Conservation (phyloP, 2,888 invertebrate species). For the Spisula subtruncata region DNA sequence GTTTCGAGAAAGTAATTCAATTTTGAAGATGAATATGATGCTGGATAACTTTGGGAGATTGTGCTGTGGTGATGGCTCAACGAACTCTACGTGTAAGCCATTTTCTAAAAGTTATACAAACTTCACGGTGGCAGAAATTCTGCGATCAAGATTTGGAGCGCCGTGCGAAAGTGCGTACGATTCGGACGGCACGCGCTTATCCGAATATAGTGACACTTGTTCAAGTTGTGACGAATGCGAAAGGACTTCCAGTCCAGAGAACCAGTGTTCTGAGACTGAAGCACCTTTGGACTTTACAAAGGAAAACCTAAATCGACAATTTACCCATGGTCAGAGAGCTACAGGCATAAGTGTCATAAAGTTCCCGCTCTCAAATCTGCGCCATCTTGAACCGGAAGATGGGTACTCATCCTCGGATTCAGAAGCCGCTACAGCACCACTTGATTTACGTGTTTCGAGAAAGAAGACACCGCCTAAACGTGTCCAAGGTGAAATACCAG, state of each 20-base stretch:
- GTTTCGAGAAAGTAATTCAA: conserved; percentile 11
- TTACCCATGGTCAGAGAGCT: background rate
- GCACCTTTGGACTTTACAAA: conserved; percentile 36
- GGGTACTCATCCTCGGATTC: conserved; percentile 55
- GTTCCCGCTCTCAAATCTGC: background rate
- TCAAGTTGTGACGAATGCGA: conserved; percentile 59
- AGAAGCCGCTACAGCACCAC: conserved; percentile 54
- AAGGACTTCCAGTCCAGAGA: conserved; percentile 27
- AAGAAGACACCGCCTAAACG: conserved; percentile 65
- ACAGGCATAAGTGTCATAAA: too few relatives aligned
- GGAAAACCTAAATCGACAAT: background rate
- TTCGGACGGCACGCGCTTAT: conserved; percentile 57
- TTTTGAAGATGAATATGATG: conserved; percentile 46
- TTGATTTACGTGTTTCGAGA: conserved; percentile 53
- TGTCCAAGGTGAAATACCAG: conserved; percentile 89
- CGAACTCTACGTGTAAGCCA: background rate
- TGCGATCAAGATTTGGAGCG: conserved; percentile 81
- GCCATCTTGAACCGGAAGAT: conserved; percentile 43
- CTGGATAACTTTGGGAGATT: conserved; percentile 51
- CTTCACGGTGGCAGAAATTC: conserved; percentile 83
- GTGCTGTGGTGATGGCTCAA: conserved; percentile 33
- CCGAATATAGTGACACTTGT: conserved; percentile 46
- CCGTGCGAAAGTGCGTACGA: conserved; percentile 32
- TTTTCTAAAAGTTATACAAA: conserved; percentile 70
- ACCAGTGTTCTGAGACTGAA: background rate